These are phyloP conservation scores for Ceratosolen solmsi DNA, from an alignment of 1,140 invertebrate species.

Conservation along the genomic window DNA sequence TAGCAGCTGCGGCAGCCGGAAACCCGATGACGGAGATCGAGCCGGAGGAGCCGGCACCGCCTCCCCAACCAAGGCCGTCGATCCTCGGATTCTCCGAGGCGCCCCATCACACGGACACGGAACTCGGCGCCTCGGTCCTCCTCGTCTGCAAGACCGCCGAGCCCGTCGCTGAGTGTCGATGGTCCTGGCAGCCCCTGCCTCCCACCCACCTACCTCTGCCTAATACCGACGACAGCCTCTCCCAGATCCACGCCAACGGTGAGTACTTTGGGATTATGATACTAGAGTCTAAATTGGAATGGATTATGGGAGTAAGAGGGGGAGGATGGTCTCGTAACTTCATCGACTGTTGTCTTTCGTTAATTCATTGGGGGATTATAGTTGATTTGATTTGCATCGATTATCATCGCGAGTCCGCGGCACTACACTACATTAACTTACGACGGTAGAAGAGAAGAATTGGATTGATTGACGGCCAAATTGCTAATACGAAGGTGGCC, in stretches of 20 bases:
- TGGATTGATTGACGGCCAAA: no score
- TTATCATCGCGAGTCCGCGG: no score
- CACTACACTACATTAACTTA: no score
- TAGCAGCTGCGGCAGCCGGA: neutral
- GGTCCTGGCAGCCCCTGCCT: constrained; percentile 70
- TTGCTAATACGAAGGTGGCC: no score
- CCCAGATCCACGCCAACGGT: constrained; percentile 9
- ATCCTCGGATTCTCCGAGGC: constrained; percentile 63
- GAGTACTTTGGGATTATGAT: neutral
- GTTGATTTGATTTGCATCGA: no score
- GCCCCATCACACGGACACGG: constrained; percentile 64
- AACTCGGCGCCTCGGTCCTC: constrained; percentile 65
- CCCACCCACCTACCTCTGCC: constrained; percentile 68
- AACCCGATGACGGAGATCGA: constrained; percentile 45
- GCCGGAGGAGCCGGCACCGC: constrained; percentile 53
- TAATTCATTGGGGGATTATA: no score
- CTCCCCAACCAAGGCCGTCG: constrained; percentile 52
- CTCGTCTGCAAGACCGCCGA: constrained; percentile 65
- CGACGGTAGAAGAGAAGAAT: no score
- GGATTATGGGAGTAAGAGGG: no score
- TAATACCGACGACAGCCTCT: constrained; percentile 61
- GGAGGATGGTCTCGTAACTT: no score
- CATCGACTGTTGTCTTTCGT: no score
- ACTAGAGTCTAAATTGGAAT: no score
- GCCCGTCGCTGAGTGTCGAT: constrained; percentile 69